A percentile compares a stretch with the other conserved stretches of the same genome.
Evolutionary conservation across 2,797 vertebrate genomes (phyloP).

Genomic region (Mycteria americana): DNA sequence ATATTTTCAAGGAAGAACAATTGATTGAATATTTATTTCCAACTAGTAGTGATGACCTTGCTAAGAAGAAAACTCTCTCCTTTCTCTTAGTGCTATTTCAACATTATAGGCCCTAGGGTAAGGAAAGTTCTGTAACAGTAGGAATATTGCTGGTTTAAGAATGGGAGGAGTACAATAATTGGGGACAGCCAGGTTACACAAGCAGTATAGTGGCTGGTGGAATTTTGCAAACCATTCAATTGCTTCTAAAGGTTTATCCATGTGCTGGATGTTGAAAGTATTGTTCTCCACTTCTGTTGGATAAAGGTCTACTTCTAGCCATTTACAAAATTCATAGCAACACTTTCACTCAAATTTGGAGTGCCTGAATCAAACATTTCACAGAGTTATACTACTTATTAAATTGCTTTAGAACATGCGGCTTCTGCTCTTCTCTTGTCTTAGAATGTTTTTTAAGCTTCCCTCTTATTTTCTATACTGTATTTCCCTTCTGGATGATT

Average conservation of each 20-base stretch:
- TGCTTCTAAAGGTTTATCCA: background rate
- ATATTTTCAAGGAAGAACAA: background rate
- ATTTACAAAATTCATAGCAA: background rate
- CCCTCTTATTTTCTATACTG: background rate
- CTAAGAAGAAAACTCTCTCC: background rate
- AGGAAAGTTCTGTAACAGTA: background rate
- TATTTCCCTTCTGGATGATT: background rate
- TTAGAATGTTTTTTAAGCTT: background rate
- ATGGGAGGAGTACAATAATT: background rate
- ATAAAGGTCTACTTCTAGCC: background rate
- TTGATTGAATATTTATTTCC: background rate
- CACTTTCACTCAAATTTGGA: background rate
- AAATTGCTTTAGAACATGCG: background rate
- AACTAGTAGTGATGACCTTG: background rate
- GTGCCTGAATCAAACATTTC: background rate
- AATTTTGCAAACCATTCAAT: background rate
- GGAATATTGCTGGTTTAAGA: background rate
- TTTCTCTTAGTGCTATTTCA: background rate
- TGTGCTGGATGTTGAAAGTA: background rate
- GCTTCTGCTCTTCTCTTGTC: background rate
- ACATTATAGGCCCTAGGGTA: background rate
- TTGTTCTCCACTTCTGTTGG: background rate
- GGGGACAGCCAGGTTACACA: background rate
- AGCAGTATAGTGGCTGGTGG: background rate
- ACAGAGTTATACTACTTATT: background rate